A percentile compares a stretch with the other conserved stretches of the same genome.
phyloP scores from a whole-genome alignment of 2,797 vertebrate species.

The Tinamus major region DNA sequence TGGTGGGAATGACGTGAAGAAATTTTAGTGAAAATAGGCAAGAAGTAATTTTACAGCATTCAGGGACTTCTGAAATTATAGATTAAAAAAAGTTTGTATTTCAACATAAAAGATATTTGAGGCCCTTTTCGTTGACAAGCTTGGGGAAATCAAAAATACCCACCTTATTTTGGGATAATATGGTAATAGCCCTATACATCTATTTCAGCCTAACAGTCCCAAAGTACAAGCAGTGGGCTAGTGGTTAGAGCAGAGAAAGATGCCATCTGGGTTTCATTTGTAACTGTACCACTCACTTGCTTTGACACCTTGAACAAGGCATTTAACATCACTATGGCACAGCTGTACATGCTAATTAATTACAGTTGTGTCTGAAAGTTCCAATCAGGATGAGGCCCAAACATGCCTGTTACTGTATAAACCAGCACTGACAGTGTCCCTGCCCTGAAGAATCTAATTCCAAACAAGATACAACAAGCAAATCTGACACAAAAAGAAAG shows the following conservation, averaged over 20 bases:
- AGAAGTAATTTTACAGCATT: neutral
- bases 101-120: neutral
- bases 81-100: neutral
- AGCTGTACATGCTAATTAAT: slow-evolving; percentile 55
- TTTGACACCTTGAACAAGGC: slow-evolving; percentile 45
- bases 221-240: neutral
- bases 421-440: slow-evolving; percentile 17
- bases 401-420: neutral
- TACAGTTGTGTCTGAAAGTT: slow-evolving; percentile 41
- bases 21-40: neutral
- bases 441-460: slow-evolving; percentile 36
- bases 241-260: neutral
- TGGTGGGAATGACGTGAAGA: neutral
- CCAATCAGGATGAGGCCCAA: slow-evolving; percentile 20
- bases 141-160: neutral
- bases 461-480: slow-evolving; percentile 20
- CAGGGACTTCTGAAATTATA: neutral
- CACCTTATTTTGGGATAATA: neutral
- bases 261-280: slow-evolving; percentile 48
- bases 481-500: slow-evolving; percentile 25
- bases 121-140: neutral
- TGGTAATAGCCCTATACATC: neutral
- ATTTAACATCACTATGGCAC: slow-evolving; percentile 25
- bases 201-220: neutral
- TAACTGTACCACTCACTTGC: slow-evolving; percentile 13